A percentile compares a stretch with the other conserved stretches of the same genome.
phyloP scores from a whole-genome alignment of 2,888 invertebrate species.

The Enoplolaimus lenunculus region DNA sequence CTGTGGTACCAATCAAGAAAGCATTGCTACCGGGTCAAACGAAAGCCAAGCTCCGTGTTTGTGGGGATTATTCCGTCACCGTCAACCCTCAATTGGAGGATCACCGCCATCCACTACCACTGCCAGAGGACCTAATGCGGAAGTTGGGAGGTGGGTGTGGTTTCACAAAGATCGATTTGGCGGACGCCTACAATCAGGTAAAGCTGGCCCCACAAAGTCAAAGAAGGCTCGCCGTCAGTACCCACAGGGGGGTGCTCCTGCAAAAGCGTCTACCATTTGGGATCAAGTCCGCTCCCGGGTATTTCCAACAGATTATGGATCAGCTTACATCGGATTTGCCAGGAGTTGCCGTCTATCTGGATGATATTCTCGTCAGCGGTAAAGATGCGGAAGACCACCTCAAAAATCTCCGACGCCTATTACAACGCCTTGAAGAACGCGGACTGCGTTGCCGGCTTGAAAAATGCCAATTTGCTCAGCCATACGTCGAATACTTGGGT shows the following conservation, averaged over 20 bases:
- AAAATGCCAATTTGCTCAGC: not conserved
- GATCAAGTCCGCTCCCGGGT: not conserved
- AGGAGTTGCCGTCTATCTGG: conserved; percentile 25
- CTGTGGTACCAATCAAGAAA: not conserved
- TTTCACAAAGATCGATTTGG: not conserved
- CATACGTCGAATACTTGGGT: not conserved
- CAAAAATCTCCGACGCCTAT: conserved; percentile 10
- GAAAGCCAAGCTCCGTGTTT: not conserved
- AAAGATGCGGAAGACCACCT: not conserved
- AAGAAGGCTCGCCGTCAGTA: not conserved
- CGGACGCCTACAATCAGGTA: conserved; percentile 8
- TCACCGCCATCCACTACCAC: not conserved
- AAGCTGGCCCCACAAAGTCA: not conserved
- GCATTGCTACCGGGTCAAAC: not conserved
- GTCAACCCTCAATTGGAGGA: conserved; percentile 10
- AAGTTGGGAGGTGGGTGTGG: not conserved
- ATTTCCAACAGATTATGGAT: conserved; percentile 27
- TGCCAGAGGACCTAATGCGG: not conserved
- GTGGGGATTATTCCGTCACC: not conserved
- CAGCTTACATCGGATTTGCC: conserved; percentile 28
- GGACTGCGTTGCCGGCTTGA: conserved; percentile 7
- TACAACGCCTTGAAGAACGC: not conserved
- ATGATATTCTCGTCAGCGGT: conserved; percentile 26
- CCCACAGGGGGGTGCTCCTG: not conserved
- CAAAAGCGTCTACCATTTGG: conserved; percentile 4